Conservation (phyloP, 2,113 vertebrate species). For the Apus apus region DNA sequence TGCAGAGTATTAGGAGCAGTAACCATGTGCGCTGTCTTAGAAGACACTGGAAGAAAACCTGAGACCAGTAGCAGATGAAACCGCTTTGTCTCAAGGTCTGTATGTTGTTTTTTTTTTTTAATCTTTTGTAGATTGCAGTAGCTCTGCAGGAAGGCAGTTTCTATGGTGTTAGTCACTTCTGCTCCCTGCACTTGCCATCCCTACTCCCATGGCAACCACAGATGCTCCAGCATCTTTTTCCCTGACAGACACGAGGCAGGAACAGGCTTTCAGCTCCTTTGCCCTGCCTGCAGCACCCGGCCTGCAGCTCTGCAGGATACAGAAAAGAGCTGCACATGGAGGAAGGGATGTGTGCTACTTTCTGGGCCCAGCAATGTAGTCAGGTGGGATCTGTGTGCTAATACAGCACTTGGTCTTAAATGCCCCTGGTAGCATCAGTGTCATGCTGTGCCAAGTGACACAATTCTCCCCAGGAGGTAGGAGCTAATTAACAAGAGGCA, state of each 20-base stretch:
- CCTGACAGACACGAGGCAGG: not conserved
- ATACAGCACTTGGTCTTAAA: rapidly evolving
- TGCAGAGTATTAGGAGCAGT: not conserved
- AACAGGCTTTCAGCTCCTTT: not conserved
- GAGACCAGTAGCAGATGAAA: not conserved
- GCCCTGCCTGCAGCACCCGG: not conserved
- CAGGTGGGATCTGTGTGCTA: not conserved
- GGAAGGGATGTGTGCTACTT: rapidly evolving
- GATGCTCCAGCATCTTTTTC: not conserved
- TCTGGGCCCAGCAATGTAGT: not conserved
- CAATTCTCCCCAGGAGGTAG: not conserved
- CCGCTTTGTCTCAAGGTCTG: not conserved
- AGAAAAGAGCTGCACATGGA: not conserved
- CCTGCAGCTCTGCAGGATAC: not conserved
- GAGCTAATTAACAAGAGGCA: not conserved
- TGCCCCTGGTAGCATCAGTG: rapidly evolving
- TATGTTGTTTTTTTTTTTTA: not conserved
- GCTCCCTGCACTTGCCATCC: not conserved
- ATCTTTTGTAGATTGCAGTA: not conserved
- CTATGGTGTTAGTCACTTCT: not conserved
- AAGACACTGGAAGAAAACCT: not conserved
- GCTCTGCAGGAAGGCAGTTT: not conserved
- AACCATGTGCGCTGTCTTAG: not conserved
- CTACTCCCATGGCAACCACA: not conserved
- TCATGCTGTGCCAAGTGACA: not conserved